Percentiles rank a stretch among this genome's conserved stretches.
Evolutionary conservation across 1,140 invertebrate genomes (phyloP).

Genomic region (Calephelis virginiensis): DNA sequence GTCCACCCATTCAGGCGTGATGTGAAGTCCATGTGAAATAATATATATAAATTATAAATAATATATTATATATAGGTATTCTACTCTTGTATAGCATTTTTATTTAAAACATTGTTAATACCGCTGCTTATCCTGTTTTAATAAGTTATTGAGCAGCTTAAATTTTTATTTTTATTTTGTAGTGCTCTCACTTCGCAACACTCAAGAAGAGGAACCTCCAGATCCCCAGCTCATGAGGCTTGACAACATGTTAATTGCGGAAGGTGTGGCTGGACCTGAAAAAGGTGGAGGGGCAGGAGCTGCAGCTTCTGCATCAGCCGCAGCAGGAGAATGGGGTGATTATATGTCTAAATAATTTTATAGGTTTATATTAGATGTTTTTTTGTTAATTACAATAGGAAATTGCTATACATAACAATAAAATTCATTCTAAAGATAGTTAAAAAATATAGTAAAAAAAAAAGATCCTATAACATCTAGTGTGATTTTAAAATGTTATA

Average conservation of each 20-base stretch:
- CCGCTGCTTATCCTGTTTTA: too few species aligned
- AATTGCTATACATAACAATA: too few species aligned
- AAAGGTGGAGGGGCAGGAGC: slow-evolving; percentile 96
- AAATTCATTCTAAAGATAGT: too few species aligned
- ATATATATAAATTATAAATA: too few species aligned
- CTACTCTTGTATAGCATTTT: too few species aligned
- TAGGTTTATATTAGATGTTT: neutral
- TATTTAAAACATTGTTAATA: too few species aligned
- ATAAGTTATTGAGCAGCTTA: neutral
- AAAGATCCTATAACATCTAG: too few species aligned
- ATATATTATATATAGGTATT: too few species aligned
- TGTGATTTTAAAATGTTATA: too few species aligned
- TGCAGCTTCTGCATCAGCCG: slow-evolving; percentile 93
- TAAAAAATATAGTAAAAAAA: too few species aligned
- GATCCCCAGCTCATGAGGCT: slow-evolving; percentile 99
- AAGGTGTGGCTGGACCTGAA: slow-evolving; percentile 98
- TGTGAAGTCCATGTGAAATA: too few species aligned
- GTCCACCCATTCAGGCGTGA: too few species aligned
- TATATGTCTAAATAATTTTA: slow-evolving; percentile 11
- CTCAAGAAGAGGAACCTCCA: slow-evolving; percentile 98
- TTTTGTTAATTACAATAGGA: neutral
- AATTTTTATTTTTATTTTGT: slow-evolving; percentile 41
- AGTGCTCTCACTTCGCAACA: slow-evolving; percentile 97
- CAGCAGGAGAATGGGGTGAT: slow-evolving; percentile 85
- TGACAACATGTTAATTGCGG: slow-evolving; percentile 99